phyloP scores from a whole-genome alignment of 2,113 vertebrate genomes.

The Strigops habroptila region DNA sequence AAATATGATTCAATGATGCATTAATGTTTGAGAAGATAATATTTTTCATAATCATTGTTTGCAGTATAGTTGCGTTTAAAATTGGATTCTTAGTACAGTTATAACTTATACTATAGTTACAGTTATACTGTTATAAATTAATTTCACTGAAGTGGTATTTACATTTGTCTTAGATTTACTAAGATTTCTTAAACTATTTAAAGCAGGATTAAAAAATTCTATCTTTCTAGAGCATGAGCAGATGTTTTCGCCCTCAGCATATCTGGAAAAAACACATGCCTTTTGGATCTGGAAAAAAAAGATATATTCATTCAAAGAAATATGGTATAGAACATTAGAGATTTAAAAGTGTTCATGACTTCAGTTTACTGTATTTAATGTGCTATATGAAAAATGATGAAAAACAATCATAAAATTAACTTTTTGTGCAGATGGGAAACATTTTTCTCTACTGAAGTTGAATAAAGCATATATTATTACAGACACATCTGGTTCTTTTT shows the following conservation, averaged over 20 bases:
- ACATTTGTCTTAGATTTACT: background rate
- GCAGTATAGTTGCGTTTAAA: background rate
- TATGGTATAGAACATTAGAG: background rate
- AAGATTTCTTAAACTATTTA: background rate
- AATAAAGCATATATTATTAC: background rate
- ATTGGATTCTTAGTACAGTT: background rate
- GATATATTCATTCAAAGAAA: background rate
- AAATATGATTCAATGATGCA: background rate
- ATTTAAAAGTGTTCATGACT: background rate
- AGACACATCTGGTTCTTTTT: rapidly evolving
- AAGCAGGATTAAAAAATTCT: background rate
- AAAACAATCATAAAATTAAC: background rate
- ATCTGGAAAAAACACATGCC: background rate
- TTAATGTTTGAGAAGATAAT: background rate
- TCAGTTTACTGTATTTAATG: background rate
- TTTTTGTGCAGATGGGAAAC: background rate
- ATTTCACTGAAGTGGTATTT: background rate
- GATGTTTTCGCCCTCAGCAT: background rate
- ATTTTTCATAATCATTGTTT: background rate
- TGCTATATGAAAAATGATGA: background rate
- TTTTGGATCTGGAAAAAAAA: background rate
- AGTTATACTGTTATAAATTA: background rate
- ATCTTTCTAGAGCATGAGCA: background rate
- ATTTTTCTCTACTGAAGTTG: background rate
- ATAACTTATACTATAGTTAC: background rate